phyloP scores from a whole-genome alignment of 2,113 vertebrate species.

The Semicossyphus pulcher region DNA sequence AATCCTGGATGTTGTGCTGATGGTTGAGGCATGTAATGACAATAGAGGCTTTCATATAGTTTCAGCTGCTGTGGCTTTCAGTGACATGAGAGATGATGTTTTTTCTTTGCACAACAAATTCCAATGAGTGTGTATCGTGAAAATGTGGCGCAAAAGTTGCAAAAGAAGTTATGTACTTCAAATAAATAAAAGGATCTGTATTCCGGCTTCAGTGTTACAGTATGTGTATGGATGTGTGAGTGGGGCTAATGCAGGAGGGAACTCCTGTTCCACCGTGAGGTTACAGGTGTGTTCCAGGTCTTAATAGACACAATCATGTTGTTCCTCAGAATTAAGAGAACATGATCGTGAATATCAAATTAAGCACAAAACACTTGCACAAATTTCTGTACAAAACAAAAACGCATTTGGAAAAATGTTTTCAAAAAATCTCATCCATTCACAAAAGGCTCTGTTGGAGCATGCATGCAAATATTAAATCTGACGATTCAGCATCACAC shows the following conservation, averaged over 20 bases:
- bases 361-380: slow-evolving; percentile 81
- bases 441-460: slow-evolving; percentile 82
- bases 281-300: slow-evolving; percentile 82
- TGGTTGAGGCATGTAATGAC: slow-evolving; percentile 26
- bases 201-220: slow-evolving; percentile 32
- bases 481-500: slow-evolving; percentile 81
- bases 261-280: slow-evolving; percentile 75
- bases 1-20: slow-evolving; percentile 46
- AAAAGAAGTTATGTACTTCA: slow-evolving; percentile 22
- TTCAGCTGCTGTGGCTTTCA: slow-evolving; percentile 41
- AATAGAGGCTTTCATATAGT: slow-evolving; percentile 25
- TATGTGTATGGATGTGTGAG: slow-evolving; percentile 18
- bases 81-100: slow-evolving; percentile 14
- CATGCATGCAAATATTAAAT: slow-evolving; percentile 84
- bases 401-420: slow-evolving; percentile 61
- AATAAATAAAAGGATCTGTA: slow-evolving; percentile 49
- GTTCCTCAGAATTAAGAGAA: slow-evolving; percentile 64
- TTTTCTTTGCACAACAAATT: slow-evolving; percentile 5
- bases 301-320: slow-evolving; percentile 78
- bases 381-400: slow-evolving; percentile 82
- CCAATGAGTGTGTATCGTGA: slow-evolving; percentile 24
- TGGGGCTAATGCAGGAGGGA: slow-evolving; percentile 72
- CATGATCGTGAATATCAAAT: slow-evolving; percentile 77
- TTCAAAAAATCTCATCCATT: slow-evolving; percentile 80
- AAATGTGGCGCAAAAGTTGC: slow-evolving; percentile 25